Evolutionary conservation across 2,888 invertebrate genomes (phyloP).

Genomic region (Coleophora deauratella): DNA sequence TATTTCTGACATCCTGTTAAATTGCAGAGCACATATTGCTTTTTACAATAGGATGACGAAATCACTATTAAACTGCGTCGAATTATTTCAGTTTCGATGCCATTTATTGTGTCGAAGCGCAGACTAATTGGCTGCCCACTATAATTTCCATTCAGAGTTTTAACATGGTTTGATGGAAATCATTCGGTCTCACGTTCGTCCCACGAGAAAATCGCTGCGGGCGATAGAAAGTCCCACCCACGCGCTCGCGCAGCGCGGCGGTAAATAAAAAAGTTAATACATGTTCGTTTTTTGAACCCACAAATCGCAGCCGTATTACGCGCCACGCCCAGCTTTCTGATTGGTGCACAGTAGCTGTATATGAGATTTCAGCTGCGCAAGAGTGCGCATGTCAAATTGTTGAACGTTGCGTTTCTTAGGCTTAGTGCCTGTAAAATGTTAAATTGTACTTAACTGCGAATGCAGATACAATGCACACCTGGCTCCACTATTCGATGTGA

Average conservation of each 20-base stretch:
- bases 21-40: background rate
- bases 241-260: conserved; percentile 34
- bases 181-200: conserved; percentile 17
- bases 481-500: too few relatives aligned
- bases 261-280: conserved; percentile 33
- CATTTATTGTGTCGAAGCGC: too few relatives aligned
- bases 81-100: too few relatives aligned
- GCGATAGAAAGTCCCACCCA: conserved; percentile 71
- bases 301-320: conserved; percentile 62
- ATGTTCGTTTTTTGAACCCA: conserved; percentile 47
- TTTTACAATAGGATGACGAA: too few relatives aligned
- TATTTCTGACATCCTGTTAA: conserved; percentile 6
- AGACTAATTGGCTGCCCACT: too few relatives aligned
- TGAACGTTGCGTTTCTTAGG: conserved; percentile 16
- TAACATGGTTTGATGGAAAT: conserved; percentile 6
- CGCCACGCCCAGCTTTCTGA: conserved; percentile 50
- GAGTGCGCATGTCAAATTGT: conserved; percentile 26
- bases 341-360: conserved; percentile 61
- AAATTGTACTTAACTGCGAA: too few relatives aligned
- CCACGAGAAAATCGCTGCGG: conserved; percentile 56
- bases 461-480: too few relatives aligned
- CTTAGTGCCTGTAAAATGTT: conserved; percentile 1
- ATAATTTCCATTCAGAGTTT: background rate
- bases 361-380: conserved; percentile 33
- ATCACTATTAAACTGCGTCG: too few relatives aligned